Percentiles rank a stretch among this genome's conserved stretches.
phyloP scores from a whole-genome alignment of 2,113 vertebrate genomes.

The Datnioides undecimradiatus region DNA sequence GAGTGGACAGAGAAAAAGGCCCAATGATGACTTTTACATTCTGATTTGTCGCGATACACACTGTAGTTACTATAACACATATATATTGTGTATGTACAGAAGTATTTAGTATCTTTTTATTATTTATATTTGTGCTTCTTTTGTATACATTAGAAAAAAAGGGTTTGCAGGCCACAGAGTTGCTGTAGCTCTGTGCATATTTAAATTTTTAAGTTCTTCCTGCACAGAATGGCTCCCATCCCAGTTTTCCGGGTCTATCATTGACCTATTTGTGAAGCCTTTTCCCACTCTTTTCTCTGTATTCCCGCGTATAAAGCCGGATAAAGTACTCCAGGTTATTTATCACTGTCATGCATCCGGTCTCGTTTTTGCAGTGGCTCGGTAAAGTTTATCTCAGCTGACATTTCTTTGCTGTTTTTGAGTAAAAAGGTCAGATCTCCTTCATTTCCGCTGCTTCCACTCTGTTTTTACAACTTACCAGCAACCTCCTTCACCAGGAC shows the following conservation, averaged over 20 bases:
- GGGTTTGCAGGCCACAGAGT: not conserved
- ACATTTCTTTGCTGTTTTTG: not conserved
- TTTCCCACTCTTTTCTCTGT: too few species aligned
- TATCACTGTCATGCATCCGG: not conserved
- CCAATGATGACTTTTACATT: not conserved
- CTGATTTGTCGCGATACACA: not conserved
- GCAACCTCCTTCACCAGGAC: constrained; percentile 89
- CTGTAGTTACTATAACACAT: not conserved
- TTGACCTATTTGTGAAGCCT: not conserved
- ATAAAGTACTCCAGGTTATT: not conserved
- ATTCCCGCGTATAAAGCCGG: not conserved
- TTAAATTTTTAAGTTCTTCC: not conserved
- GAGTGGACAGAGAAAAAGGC: not conserved
- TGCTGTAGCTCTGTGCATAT: not conserved
- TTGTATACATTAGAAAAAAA: not conserved
- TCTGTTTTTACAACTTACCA: constrained; percentile 79
- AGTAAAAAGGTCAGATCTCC: not conserved
- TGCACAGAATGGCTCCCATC: not conserved
- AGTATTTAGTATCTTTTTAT: not conserved
- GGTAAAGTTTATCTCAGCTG: not conserved
- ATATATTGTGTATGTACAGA: not conserved
- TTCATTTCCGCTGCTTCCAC: not conserved
- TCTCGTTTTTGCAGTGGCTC: not conserved
- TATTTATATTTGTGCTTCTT: not conserved
- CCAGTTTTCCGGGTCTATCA: not conserved